Evolutionary conservation across 1,140 invertebrate genomes (phyloP).

Genomic region (Caerostris extrusa): DNA sequence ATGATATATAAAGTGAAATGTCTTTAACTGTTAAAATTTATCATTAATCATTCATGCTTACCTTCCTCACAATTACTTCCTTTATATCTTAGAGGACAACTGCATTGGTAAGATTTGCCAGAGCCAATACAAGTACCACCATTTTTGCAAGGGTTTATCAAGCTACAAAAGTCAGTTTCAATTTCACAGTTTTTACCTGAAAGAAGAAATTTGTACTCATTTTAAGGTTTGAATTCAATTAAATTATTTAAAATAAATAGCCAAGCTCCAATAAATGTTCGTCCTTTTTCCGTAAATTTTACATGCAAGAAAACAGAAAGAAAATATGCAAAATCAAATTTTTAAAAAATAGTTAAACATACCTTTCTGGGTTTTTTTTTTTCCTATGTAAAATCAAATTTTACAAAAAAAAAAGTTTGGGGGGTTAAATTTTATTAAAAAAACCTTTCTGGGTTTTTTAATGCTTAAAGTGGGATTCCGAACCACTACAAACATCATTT

Average conservation of each 20-base stretch:
- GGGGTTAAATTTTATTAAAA: no score
- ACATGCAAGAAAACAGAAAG: not conserved
- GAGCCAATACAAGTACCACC: constrained; percentile 85
- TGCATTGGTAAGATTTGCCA: constrained; percentile 77
- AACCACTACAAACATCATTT: no score
- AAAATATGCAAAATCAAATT: no score
- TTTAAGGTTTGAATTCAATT: not conserved
- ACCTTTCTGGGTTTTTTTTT: no score
- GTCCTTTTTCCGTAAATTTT: not conserved
- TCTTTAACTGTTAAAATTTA: not conserved
- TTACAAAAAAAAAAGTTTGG: no score
- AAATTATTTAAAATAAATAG: not conserved
- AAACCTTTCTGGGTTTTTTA: no score
- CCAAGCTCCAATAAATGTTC: not conserved
- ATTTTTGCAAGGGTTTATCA: constrained; percentile 89
- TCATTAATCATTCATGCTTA: not conserved
- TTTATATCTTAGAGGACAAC: constrained; percentile 86
- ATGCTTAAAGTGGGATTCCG: no score
- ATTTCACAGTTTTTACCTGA: constrained; percentile 88
- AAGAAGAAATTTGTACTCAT: constrained; percentile 17
- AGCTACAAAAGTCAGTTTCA: constrained; percentile 85
- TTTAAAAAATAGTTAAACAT: no score
- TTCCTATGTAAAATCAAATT: no score
- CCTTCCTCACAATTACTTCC: constrained; percentile 88
- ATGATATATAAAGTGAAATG: not conserved